Evolutionary conservation across 37 sponge, comb jelly and placozoan genomes (phyloP).

Genomic region (Crambe crambe): DNA sequence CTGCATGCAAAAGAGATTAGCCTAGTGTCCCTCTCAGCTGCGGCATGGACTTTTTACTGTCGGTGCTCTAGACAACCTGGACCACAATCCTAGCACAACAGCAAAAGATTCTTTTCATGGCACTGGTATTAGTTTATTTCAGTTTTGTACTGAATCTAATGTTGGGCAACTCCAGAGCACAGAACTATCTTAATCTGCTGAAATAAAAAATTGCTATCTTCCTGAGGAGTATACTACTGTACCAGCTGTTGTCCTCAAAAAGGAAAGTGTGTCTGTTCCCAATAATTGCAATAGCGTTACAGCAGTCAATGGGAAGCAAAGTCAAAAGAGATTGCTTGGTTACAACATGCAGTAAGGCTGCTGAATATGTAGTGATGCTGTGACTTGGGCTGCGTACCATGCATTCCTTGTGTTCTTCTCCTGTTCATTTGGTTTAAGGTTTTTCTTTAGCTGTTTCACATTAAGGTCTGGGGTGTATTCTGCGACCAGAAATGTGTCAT

Average conservation of each 20-base stretch:
- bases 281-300: not conserved
- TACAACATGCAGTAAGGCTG: too few relatives aligned
- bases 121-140: slow-evolving; percentile 3
- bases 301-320: too few relatives aligned
- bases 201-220: not conserved
- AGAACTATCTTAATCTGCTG: too few relatives aligned
- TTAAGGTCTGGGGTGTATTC: too few relatives aligned
- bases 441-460: too few relatives aligned
- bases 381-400: too few relatives aligned
- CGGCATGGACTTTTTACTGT: not conserved
- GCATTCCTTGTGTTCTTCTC: too few relatives aligned
- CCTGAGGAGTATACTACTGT: slow-evolving; percentile 9
- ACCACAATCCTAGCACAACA: slow-evolving; percentile 9
- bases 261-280: not conserved
- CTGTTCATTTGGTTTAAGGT: too few relatives aligned
- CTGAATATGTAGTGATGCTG: too few relatives aligned
- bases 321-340: too few relatives aligned
- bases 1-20: not conserved
- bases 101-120: slow-evolving; percentile 25
- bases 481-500: too few relatives aligned
- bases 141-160: not conserved
- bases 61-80: slow-evolving; percentile 29
- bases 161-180: too few relatives aligned
- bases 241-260: slow-evolving; percentile 12
- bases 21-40: slow-evolving; percentile 2